Conservation (phyloP, 2,113 vertebrate species). For the Pheucticus melanocephalus region DNA sequence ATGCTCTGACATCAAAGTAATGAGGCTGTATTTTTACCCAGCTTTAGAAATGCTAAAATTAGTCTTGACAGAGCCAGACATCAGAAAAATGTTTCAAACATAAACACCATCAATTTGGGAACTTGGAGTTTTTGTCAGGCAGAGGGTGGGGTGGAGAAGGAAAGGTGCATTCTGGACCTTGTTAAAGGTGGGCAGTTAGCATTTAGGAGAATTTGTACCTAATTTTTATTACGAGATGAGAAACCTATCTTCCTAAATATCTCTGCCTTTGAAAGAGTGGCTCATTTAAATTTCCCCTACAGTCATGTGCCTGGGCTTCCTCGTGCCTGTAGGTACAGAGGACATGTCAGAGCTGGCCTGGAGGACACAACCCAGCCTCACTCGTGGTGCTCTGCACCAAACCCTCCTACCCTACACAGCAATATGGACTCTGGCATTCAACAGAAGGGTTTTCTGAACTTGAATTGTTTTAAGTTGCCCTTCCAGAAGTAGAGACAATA, state of each 20-base stretch:
- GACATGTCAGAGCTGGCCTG: not conserved
- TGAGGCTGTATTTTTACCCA: conserved; percentile 83
- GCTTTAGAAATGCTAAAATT: conserved; percentile 81
- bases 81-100: conserved; percentile 75
- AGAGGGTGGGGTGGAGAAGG: not conserved
- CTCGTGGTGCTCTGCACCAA: not conserved
- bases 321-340: fast-evolving
- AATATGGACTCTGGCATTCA: not conserved
- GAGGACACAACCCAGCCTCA: not conserved
- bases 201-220: conserved; percentile 31
- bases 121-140: conserved; percentile 42
- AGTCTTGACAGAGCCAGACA: conserved; percentile 79
- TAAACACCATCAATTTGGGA: conserved; percentile 72
- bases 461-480: fast-evolving
- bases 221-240: conserved; percentile 43
- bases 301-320: not conserved
- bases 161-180: conserved; percentile 23
- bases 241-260: conserved; percentile 22
- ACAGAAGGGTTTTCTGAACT: not conserved
- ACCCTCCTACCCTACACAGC: not conserved
- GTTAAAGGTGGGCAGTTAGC: conserved; percentile 28
- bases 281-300: not conserved
- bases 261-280: not conserved
- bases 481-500: not conserved
- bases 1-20: conserved; percentile 81